Evolutionary conservation across 2,888 invertebrate genomes (phyloP), one percentile per base, ranked within the genome.

Genomic region (Aphidius colemani): DNA sequence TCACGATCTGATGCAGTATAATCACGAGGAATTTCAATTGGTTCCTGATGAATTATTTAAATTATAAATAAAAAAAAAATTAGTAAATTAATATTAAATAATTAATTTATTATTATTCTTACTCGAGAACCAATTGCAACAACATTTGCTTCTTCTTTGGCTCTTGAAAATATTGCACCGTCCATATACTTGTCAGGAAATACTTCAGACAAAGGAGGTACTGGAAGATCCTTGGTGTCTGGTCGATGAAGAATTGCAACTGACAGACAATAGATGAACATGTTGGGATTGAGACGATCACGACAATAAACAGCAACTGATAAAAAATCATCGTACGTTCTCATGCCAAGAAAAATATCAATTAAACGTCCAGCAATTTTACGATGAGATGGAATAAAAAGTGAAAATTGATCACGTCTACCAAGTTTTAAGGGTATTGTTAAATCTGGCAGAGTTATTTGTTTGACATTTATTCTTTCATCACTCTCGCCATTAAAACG

Each of bases 161-260:
- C 92, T 59, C 86, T 84, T 1, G 87, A 83, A 77, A 94, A 89
- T 3, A 90, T 86, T 48, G 88, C 87, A 8, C 91, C 88, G 73
- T 93, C 92, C 73, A 94, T 84, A 81, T 91, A 95, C 81, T 92
- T 92, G 75, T 90, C 90, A 0, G 95, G 95, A 80, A 95, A 93
- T 0, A 89, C 85, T 79, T 93, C 90, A 48, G 89, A 88, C 69
- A 94, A 87, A 0, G 91, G 88, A 0, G 94, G 94, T 55, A 92
- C 80, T 58, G 86, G 85, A 18, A 94, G 74, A 53, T 89, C 86
- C 74, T 88, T 88, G 3, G 92, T 91, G 76, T 93, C 92, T 0
- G 82, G 79, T 7, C 91, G 87, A 83, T 93, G 92, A 73, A 91
- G 85, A 18, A 93, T 81, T 0, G 92, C 90, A 7, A 94, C 91